Percentiles rank a stretch among this genome's conserved stretches.
These are phyloP conservation scores for Diplazon laetatorius DNA, from an alignment of 2,888 invertebrate species.

Conservation along the genomic window DNA sequence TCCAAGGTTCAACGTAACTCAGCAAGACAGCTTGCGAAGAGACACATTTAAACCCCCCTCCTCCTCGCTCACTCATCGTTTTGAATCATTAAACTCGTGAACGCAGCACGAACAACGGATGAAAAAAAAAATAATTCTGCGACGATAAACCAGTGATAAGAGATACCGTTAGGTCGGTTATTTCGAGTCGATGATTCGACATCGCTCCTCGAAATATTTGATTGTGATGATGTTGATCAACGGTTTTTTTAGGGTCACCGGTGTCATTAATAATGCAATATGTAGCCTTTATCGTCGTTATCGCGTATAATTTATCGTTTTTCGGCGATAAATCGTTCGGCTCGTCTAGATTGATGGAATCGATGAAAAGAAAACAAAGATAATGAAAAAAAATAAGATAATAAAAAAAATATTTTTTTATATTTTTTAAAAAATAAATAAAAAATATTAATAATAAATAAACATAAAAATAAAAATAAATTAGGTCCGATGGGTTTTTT, in stretches of 20 bases:
- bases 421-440: too few species aligned
- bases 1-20: slow-evolving; percentile 57
- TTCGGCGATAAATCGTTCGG: not conserved
- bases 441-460: too few species aligned
- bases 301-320: not conserved
- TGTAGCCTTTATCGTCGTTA: not conserved
- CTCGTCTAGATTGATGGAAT: not conserved
- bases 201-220: not conserved
- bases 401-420: too few species aligned
- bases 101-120: not conserved
- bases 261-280: not conserved
- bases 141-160: not conserved
- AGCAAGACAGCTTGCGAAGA: not conserved
- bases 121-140: not conserved
- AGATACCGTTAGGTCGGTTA: too few species aligned
- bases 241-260: not conserved
- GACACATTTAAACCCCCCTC: slow-evolving; percentile 32
- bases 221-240: not conserved
- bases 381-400: too few species aligned
- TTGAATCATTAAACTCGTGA: slow-evolving; percentile 1
- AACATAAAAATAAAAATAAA: too few species aligned
- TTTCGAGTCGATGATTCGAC: not conserved
- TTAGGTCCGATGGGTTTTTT: too few species aligned
- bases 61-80: not conserved
- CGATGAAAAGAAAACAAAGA: not conserved